phyloP scores from a whole-genome alignment of 92 coral and sea anemone genomes.

The Pocillopora meandrina region DNA sequence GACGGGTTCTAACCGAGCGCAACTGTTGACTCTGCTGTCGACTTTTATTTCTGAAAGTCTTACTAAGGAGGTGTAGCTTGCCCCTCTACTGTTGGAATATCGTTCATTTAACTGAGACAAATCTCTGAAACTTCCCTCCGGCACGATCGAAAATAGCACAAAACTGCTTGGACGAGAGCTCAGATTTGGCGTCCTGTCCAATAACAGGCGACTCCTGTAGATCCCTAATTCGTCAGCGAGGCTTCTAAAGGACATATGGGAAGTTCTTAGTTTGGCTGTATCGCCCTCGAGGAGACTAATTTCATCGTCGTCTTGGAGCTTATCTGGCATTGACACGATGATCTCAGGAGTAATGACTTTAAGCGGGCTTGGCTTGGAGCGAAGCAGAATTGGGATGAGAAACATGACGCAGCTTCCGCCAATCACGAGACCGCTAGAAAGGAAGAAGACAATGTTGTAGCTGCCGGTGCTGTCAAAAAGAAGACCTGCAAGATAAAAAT shows the following conservation, averaged over 20 bases:
- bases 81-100: constrained; percentile 31
- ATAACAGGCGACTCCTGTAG: constrained; percentile 14
- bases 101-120: constrained; percentile 27
- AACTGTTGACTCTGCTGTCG: constrained; percentile 35
- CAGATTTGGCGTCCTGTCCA: constrained; percentile 15
- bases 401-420: constrained; percentile 79
- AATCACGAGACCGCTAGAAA: constrained; percentile 73
- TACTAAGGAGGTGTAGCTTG: constrained; percentile 39
- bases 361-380: constrained; percentile 10
- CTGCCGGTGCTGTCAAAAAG: constrained; percentile 78
- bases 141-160: constrained; percentile 72
- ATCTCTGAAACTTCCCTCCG: constrained; percentile 54
- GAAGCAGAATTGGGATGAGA: constrained; percentile 67
- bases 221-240: constrained; percentile 22
- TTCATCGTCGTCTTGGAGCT: constrained; percentile 23
- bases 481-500: constrained; percentile 55
- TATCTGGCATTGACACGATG: background rate
- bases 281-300: constrained; percentile 39
- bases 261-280: constrained; percentile 15
- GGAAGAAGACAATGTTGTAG: constrained; percentile 76
- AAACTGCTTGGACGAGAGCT: constrained; percentile 64
- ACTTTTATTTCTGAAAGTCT: constrained; percentile 29
- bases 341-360: constrained; percentile 21
- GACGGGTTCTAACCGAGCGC: constrained; percentile 29
- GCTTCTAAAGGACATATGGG: constrained; percentile 4